A percentile compares a stretch with the other conserved stretches of the same genome.
These are phyloP conservation scores for Dioctria linearis DNA, from an alignment of 2,888 invertebrate genomes.

Conservation along the genomic window DNA sequence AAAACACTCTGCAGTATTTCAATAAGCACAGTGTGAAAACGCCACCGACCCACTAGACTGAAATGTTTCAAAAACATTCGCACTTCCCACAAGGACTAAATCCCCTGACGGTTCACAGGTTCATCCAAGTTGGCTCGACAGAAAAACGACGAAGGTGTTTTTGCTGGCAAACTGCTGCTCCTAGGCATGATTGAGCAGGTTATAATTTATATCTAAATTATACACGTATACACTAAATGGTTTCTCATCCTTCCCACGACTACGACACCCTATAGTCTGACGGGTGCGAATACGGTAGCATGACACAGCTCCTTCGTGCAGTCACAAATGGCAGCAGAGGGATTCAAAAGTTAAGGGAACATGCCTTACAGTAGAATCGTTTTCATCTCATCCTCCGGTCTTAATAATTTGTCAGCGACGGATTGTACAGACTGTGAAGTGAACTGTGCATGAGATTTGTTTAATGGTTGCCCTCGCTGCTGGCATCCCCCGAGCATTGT, in stretches of 20 bases:
- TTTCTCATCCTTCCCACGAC: conserved; percentile 55
- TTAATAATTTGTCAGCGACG: conserved; percentile 63
- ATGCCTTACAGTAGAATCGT: conserved; percentile 59
- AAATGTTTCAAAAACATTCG: conserved; percentile 53
- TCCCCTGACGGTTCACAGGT: conserved; percentile 48
- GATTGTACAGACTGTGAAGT: conserved; percentile 63
- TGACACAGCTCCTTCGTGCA: conserved; percentile 60
- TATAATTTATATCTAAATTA: conserved; percentile 54
- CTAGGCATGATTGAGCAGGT: conserved; percentile 61
- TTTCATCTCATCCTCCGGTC: conserved; percentile 60
- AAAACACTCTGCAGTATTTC: conserved; percentile 45
- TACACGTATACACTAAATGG: conserved; percentile 52
- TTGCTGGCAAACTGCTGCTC: conserved; percentile 61
- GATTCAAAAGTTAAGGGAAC: conserved; percentile 57
- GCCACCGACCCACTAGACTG: conserved; percentile 43
- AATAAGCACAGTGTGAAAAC: conserved; percentile 37
- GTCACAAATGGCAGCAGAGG: conserved; percentile 47
- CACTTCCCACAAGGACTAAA: conserved; percentile 50
- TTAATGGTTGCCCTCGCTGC: conserved; percentile 63
- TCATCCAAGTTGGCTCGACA: conserved; percentile 44
- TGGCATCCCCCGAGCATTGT: conserved; percentile 59
- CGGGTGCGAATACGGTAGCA: conserved; percentile 61
- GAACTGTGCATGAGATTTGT: conserved; percentile 63
- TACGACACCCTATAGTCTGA: conserved; percentile 56
- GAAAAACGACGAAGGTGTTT: conserved; percentile 60